Base-by-base conservation (phyloP, 2,888 invertebrate genomes). In the Andrena marginata region DNA sequence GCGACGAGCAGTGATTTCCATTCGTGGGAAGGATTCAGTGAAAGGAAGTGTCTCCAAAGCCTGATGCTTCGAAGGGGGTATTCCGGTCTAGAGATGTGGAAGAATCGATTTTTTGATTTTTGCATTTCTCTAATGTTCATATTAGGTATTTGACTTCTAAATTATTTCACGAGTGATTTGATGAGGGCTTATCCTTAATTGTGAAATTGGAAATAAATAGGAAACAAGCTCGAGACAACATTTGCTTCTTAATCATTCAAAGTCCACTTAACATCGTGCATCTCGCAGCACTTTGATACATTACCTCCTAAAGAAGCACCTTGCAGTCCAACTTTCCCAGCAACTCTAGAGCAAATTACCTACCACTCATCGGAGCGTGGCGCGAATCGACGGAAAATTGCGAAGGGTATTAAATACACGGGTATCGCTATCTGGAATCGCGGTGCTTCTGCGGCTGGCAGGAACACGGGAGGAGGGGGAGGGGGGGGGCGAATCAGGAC, bases 401-500 rank as follows among this genome's bases (percentile, higher is more conserved):
- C 33, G 35, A 26, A 31, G n/a, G 23, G 33, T 48, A 62, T 69
- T 33, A 33, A 69, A 63, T 33, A 16, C 54, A n/a, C 10, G 16
- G 35, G 7, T n/a, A 51, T 74, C 62, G 31, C 49, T 35, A n/a
- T 51, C 16, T 23, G 42, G 20, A 71, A 75, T 63, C 59, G 54
- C 29, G 56, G 54, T 64, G 75, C 42, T n/a, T 59, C 54, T 67
- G 16, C 16, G 13, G 29, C 10, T n/a, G 13, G 6, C 49, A 51
- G 35, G 73, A 51, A 71, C 75, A 62, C 42, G 29, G 35, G 59
- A 69, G 77, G 68, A 74, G 42, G 65, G 29, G 35, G 59, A 69
- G 77, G 68, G 71, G 42, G 65, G 70, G 35, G 73, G 56, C 31
- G 76, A 76, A 77, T 81, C 75, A 69, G 16, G 54, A 31, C 72